Evolutionary conservation across 2,888 invertebrate genomes (phyloP), one percentile per base, ranked within the genome.

Genomic region (Athalia rosae): DNA sequence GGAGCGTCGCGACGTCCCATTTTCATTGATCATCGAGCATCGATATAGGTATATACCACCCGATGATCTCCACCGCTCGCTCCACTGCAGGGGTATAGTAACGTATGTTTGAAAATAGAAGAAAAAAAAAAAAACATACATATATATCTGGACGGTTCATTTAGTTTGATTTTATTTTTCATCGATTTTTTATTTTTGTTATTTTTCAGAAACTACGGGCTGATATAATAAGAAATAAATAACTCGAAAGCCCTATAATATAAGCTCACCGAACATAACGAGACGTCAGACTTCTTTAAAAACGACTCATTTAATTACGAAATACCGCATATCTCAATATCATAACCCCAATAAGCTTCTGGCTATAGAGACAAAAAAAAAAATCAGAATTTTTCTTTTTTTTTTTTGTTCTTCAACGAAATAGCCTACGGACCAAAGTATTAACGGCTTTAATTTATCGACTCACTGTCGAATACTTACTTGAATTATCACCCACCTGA

Each of bases 241-340:
- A 48, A 67, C 67, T 11, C 53, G 28, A 59, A 59, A 59, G 7
- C 4, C 59, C 6, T 6, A 59, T 8, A 59, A 11, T 7, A 56
- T 13, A 45, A 56, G 50, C 11, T 41, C 41, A 56, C 56, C 28
- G 58, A 71, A 58, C 71, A 67, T 67, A 67, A 67, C 67, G 67
- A 67, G 41, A 43, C 58, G 41, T 71, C 13, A 71, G 58, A 13
- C 56, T 13, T 71, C 58, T 64, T 71, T 43, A 45, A 56, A 56
- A 71, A 58, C 45, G 53, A 69, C 56, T 53, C 56, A 58, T 71
- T 71, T 71, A 58, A 58, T 71, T 71, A 71, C 71, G 71, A 71
- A 71, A 71, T 71, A 71, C 58, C 71, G 71, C 71, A 71, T 58
- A 50, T 71, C 58, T 71, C 43, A 13, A 71, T 71, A 71, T 71